phyloP scores from a whole-genome alignment of 2,797 vertebrate species.

The Octomys mimax region DNA sequence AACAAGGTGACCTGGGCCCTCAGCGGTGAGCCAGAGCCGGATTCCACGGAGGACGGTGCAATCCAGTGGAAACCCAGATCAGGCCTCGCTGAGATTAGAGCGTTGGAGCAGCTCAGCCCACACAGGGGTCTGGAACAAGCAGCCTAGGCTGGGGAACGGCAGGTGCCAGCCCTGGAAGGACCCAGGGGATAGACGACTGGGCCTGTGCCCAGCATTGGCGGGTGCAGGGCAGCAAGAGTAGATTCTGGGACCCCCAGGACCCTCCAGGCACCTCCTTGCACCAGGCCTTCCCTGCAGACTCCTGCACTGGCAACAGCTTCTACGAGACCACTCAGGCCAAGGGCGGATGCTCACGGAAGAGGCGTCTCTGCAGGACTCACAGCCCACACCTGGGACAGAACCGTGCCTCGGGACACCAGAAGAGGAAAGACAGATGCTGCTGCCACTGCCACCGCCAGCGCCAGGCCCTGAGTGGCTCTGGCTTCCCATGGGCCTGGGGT shows the following conservation, averaged over 20 bases:
- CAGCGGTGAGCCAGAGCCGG: too few species aligned
- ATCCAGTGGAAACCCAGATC: background rate
- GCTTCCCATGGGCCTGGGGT: background rate
- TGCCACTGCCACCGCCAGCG: too few species aligned
- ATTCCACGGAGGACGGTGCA: background rate
- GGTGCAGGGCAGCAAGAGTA: background rate
- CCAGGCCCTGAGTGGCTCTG: background rate
- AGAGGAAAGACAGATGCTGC: background rate
- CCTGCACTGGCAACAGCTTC: background rate
- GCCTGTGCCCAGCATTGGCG: background rate
- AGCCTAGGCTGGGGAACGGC: background rate
- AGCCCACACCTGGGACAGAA: background rate
- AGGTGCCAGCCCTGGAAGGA: background rate
- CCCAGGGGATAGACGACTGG: background rate
- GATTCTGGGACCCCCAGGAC: background rate
- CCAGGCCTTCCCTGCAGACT: background rate
- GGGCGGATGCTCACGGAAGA: background rate
- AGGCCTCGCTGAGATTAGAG: accelerated
- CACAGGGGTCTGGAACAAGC: background rate
- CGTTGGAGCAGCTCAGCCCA: accelerated
- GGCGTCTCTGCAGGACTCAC: background rate
- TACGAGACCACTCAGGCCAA: accelerated
- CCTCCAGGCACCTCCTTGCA: accelerated
- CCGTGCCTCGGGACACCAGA: accelerated
- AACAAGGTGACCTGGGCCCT: too few species aligned